Conservation (phyloP, 2,888 invertebrate species). For the Eilema caniola region DNA sequence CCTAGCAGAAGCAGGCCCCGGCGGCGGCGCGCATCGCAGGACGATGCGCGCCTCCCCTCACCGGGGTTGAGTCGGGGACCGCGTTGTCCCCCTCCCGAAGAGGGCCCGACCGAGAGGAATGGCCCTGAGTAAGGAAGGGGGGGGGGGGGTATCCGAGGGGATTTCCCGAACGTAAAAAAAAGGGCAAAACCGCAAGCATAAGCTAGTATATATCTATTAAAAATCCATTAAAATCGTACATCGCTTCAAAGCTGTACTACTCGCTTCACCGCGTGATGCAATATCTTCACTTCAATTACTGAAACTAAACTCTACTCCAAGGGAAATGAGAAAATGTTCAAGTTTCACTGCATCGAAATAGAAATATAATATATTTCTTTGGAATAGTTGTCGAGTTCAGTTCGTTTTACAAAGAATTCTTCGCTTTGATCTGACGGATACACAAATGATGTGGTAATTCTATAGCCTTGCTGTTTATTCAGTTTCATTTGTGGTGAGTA, state of each 20-base stretch:
- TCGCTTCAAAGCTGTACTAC: neutral
- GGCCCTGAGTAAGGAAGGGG: too few species aligned
- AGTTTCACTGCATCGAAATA: conserved; percentile 40
- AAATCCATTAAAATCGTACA: neutral
- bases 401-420: conserved; percentile 46
- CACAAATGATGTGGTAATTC: conserved; percentile 9
- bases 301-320: conserved; percentile 44
- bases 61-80: too few species aligned
- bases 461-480: neutral
- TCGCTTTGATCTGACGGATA: conserved; percentile 11
- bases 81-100: too few species aligned
- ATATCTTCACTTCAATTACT: conserved; percentile 51
- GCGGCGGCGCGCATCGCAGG: too few species aligned
- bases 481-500: neutral
- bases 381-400: conserved; percentile 42
- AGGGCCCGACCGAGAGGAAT: too few species aligned
- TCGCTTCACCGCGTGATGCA: conserved; percentile 29
- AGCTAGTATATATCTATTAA: neutral
- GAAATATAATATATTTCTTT: conserved; percentile 34
- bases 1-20: too few species aligned
- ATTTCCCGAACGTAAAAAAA: too few species aligned
- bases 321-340: conserved; percentile 43
- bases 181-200: too few species aligned
- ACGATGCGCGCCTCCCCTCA: too few species aligned
- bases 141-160: too few species aligned